Evolutionary conservation across 2,113 vertebrate genomes (phyloP).

Genomic region (Pica pica): DNA sequence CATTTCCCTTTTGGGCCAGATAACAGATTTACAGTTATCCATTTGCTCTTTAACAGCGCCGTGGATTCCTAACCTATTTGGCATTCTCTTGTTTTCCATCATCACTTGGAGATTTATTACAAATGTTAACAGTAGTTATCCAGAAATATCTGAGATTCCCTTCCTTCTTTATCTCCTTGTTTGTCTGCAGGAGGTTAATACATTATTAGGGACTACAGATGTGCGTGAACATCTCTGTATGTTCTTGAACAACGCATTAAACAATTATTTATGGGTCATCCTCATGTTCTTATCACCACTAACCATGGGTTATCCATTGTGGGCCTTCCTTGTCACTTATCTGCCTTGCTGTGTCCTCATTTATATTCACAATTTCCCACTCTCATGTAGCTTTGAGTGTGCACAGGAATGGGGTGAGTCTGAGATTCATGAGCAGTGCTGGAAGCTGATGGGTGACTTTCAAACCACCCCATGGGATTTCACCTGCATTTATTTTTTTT

Average conservation of each 20-base stretch:
- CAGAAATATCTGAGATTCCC: constrained; percentile 11
- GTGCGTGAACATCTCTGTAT: background rate
- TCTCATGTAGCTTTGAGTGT: background rate
- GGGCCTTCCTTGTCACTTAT: background rate
- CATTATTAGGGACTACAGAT: background rate
- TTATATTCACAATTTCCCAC: background rate
- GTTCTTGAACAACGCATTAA: background rate
- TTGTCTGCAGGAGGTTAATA: background rate
- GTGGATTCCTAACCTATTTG: constrained; percentile 23
- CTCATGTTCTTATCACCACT: background rate
- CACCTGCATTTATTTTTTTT: background rate
- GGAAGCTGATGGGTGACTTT: background rate
- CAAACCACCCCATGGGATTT: background rate
- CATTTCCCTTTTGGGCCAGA: constrained; percentile 4
- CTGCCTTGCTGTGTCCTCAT: background rate
- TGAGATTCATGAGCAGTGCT: background rate
- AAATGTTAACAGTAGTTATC: constrained; percentile 17
- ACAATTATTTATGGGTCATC: background rate
- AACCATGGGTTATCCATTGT: background rate
- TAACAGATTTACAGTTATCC: constrained; percentile 50
- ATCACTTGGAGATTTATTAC: constrained; percentile 25
- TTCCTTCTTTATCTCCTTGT: constrained; percentile 35
- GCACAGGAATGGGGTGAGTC: background rate
- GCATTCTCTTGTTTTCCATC: constrained; percentile 30
- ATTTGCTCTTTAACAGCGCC: background rate